phyloP scores from a whole-genome alignment of 2,797 vertebrate genomes.

The Pantherophis alleghaniensis region DNA sequence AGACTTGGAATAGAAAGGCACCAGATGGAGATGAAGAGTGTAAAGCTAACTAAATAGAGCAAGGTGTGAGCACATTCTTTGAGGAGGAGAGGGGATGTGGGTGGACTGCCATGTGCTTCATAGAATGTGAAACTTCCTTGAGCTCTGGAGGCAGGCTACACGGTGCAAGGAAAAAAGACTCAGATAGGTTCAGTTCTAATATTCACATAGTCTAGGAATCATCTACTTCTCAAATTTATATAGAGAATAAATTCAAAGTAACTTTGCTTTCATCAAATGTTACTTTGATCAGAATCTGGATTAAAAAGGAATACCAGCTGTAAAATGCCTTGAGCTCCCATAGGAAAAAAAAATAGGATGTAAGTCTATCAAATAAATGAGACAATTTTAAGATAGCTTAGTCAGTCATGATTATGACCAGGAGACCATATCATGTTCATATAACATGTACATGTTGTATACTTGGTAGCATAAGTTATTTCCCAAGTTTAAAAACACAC shows the following conservation, averaged over 20 bases:
- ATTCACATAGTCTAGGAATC: neutral
- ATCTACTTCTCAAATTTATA: conserved; percentile 5
- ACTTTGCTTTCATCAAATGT: neutral
- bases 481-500: neutral
- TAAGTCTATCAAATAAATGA: neutral
- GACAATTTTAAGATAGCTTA: neutral
- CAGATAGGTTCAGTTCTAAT: neutral
- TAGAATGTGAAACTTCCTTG: neutral
- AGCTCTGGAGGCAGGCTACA: accelerated
- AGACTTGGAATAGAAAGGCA: conserved; percentile 36
- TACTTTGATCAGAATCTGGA: neutral
- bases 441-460: neutral
- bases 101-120: neutral
- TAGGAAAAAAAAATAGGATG: neutral
- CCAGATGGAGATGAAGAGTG: conserved; percentile 36
- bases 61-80: conserved; percentile 19
- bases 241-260: neutral
- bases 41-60: neutral
- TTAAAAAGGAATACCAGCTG: neutral
- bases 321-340: neutral
- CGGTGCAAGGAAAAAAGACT: accelerated
- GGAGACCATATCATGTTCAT: neutral
- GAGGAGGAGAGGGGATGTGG: conserved; percentile 30
- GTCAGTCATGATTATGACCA: neutral
- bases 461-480: neutral